Conservation (phyloP, 2,888 invertebrate species). For the Ptychoptera albimana region DNA sequence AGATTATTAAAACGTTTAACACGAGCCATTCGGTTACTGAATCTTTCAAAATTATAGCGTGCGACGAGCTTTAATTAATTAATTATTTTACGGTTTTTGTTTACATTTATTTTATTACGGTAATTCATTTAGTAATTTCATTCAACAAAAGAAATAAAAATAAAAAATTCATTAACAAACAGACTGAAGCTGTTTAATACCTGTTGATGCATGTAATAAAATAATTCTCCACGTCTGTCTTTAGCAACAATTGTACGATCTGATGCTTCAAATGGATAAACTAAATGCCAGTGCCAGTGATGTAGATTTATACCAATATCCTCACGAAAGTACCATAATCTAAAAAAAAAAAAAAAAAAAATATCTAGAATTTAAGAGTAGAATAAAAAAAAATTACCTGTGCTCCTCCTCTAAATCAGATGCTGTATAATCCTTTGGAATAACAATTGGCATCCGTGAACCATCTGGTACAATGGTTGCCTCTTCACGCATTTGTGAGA, state of each 20-base stretch:
- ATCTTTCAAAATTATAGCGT: constrained; percentile 61
- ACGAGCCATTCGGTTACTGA: constrained; percentile 51
- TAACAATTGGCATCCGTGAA: constrained; percentile 43
- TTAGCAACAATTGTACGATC: constrained; percentile 43
- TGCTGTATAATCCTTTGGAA: constrained; percentile 58
- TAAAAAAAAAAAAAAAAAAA: constrained; percentile 47
- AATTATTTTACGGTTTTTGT: too few relatives aligned
- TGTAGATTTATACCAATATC: constrained; percentile 36
- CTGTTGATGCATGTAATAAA: constrained; percentile 63
- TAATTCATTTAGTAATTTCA: neutral
- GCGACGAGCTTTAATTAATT: constrained; percentile 19
- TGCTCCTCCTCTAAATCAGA: constrained; percentile 61
- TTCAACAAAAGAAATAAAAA: neutral
- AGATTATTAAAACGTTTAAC: constrained; percentile 47
- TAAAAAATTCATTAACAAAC: neutral
- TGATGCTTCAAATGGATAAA: constrained; percentile 60
- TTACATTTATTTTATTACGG: too few relatives aligned
- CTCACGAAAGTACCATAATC: constrained; percentile 54
- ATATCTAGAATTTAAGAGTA: neutral
- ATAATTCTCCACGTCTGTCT: constrained; percentile 61
- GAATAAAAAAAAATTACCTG: constrained; percentile 35
- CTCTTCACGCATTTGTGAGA: constrained; percentile 38
- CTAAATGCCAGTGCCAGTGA: constrained; percentile 41
- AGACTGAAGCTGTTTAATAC: neutral
- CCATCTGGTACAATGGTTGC: constrained; percentile 42